Evolutionary conservation across 1,140 invertebrate genomes (phyloP).

Genomic region (Pseudobourletiella spinata): DNA sequence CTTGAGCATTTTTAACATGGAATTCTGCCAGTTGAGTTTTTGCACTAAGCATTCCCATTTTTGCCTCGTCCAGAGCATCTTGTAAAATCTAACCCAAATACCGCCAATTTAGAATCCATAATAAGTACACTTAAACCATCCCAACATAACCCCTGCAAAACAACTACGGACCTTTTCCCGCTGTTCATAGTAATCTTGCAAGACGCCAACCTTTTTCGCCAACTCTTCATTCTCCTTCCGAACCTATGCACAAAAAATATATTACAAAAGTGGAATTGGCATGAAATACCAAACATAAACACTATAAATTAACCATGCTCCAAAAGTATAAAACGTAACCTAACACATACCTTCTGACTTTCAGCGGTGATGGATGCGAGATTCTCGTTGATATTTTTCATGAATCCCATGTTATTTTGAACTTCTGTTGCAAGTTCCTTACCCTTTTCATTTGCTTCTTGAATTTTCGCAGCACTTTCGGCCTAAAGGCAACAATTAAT

Average conservation of each 20-base stretch:
- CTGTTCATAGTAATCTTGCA: slow-evolving; percentile 31
- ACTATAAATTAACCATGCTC: too few species aligned
- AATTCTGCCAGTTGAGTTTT: slow-evolving; percentile 24
- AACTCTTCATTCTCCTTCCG: slow-evolving; percentile 32
- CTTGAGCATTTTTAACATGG: slow-evolving; percentile 31
- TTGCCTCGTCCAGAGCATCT: slow-evolving; percentile 29
- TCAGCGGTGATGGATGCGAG: slow-evolving; percentile 21
- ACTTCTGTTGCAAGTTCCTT: slow-evolving; percentile 35
- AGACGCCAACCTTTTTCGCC: slow-evolving; percentile 22
- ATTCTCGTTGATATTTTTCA: slow-evolving; percentile 36
- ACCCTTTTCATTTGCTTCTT: slow-evolving; percentile 33
- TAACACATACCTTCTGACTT: slow-evolving; percentile 9
- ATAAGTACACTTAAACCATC: too few species aligned
- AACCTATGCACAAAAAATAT: slow-evolving; percentile 19
- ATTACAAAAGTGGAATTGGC: background rate
- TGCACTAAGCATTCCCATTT: background rate
- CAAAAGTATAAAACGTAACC: too few species aligned
- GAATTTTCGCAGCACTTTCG: slow-evolving; percentile 31
- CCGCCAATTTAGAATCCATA: too few species aligned
- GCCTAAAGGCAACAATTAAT: slow-evolving; percentile 17
- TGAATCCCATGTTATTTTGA: slow-evolving; percentile 36
- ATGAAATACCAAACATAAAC: background rate
- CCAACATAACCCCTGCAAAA: too few species aligned
- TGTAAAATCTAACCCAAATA: slow-evolving; percentile 31
- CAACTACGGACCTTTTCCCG: slow-evolving; percentile 35